Conservation (phyloP, 2,888 invertebrate species). For the Dastarcus helophoroides region DNA sequence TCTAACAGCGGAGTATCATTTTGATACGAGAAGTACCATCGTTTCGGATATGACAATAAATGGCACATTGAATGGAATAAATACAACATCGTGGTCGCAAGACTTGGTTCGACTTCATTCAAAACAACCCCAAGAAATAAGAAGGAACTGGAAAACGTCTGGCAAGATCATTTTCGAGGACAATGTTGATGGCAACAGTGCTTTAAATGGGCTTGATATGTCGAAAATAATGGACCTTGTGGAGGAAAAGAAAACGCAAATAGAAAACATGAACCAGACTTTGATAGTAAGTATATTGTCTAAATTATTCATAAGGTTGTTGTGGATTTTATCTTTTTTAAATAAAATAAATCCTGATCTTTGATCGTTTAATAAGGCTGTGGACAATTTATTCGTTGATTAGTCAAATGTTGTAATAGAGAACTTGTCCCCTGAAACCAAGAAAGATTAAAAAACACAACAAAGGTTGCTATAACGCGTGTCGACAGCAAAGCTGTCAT, state of each 20-base stretch:
- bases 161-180: conserved; percentile 33
- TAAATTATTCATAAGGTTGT: too few species aligned
- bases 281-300: conserved; percentile 5
- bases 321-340: too few species aligned
- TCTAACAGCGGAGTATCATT: conserved; percentile 27
- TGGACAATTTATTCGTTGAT: too few species aligned
- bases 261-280: conserved; percentile 19
- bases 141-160: conserved; percentile 38
- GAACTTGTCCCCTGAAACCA: too few species aligned
- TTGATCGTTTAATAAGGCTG: too few species aligned
- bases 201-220: conserved; percentile 30
- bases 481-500: too few species aligned
- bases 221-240: conserved; percentile 24
- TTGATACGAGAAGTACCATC: conserved; percentile 22
- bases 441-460: too few species aligned
- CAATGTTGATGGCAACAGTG: conserved; percentile 27
- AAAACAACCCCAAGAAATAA: conserved; percentile 33
- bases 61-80: conserved; percentile 32
- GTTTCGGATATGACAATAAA: conserved; percentile 20
- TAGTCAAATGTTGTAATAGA: too few species aligned
- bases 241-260: conserved; percentile 19
- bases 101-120: conserved; percentile 30
- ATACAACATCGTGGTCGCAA: conserved; percentile 37
- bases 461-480: too few species aligned
- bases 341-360: too few species aligned